Percentiles rank a stretch among this genome's conserved stretches.
Conservation (phyloP, 1,140 invertebrate genomes). For the Belonocnema kinseyi region DNA sequence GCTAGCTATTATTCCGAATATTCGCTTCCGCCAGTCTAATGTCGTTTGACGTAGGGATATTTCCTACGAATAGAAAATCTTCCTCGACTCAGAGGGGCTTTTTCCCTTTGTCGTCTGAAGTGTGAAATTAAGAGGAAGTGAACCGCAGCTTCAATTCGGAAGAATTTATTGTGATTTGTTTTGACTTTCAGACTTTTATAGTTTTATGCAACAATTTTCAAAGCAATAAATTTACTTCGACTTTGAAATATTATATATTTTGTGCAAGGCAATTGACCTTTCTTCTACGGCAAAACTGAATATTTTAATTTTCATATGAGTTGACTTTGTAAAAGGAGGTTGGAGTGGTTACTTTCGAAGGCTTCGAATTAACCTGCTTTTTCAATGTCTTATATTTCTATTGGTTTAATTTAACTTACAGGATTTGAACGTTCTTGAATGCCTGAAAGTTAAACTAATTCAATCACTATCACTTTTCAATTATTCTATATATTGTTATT, state of each 20-base stretch:
- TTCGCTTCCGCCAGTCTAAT: slow-evolving; percentile 38
- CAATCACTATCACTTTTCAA: too few relatives aligned
- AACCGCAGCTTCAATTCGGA: neutral
- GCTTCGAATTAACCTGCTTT: too few relatives aligned
- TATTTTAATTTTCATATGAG: too few relatives aligned
- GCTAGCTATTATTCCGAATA: neutral
- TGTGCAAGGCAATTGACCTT: too few relatives aligned
- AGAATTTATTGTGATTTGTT: slow-evolving; percentile 11
- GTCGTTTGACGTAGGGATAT: slow-evolving; percentile 49
- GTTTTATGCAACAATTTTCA: neutral
- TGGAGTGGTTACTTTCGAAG: too few relatives aligned
- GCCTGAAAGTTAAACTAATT: too few relatives aligned
- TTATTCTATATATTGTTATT: too few relatives aligned
- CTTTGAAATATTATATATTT: neutral
- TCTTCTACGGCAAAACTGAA: too few relatives aligned
- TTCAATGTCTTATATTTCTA: too few relatives aligned
- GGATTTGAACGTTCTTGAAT: too few relatives aligned
- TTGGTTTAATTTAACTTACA: too few relatives aligned
- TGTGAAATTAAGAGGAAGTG: slow-evolving; percentile 25
- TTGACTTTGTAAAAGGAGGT: too few relatives aligned
- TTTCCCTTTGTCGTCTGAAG: slow-evolving; percentile 44
- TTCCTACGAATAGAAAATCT: slow-evolving; percentile 41
- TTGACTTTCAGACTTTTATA: neutral
- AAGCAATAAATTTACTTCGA: neutral
- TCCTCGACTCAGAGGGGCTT: slow-evolving; percentile 32